phyloP scores from a whole-genome alignment of 2,113 vertebrate species.

The Cephalopterus ornatus region DNA sequence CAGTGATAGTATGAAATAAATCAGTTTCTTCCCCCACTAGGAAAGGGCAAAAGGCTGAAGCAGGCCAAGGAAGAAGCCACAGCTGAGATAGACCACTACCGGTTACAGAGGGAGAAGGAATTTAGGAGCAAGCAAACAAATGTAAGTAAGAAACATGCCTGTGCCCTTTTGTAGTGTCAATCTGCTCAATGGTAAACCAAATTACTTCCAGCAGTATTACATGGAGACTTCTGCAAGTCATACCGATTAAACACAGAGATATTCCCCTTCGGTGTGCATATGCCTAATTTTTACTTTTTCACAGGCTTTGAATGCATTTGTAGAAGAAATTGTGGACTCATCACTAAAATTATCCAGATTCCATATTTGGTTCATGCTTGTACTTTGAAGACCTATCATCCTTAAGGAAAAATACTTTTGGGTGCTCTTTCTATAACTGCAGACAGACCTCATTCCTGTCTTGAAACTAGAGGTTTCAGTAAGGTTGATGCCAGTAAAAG shows the following conservation, averaged over 20 bases:
- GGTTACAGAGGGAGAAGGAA: constrained; percentile 73
- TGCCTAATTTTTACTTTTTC: background rate
- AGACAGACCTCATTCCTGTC: background rate
- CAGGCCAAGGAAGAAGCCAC: constrained; percentile 80
- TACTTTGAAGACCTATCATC: background rate
- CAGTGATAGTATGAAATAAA: background rate
- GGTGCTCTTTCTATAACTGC: background rate
- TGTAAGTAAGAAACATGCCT: constrained; percentile 24
- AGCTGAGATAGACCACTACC: constrained; percentile 73
- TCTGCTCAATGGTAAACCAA: background rate
- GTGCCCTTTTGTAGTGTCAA: background rate
- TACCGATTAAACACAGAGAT: background rate
- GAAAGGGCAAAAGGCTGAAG: constrained; percentile 74
- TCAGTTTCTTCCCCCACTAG: constrained; percentile 23
- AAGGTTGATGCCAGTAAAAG: background rate
- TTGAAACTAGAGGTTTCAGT: background rate
- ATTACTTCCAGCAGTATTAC: background rate
- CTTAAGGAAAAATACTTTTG: background rate
- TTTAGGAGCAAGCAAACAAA: constrained; percentile 71
- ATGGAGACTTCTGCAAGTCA: background rate
- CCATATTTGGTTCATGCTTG: background rate
- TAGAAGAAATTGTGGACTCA: background rate
- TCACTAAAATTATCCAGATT: background rate
- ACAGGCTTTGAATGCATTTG: background rate
- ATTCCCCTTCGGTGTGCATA: background rate